phyloP scores from a whole-genome alignment of 2,797 vertebrate species.

The Smutsia gigantea region DNA sequence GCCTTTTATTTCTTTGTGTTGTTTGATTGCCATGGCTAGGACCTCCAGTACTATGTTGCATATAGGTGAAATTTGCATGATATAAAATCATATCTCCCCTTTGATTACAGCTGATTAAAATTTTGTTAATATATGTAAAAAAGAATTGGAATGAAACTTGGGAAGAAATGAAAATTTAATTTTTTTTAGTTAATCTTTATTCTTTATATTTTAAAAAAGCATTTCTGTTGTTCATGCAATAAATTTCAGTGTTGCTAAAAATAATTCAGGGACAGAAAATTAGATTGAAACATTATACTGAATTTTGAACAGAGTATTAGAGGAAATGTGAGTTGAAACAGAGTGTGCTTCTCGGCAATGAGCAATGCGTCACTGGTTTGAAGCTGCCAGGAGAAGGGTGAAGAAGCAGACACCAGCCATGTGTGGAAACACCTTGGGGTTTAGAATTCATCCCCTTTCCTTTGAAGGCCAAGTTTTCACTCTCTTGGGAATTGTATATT shows the following conservation, averaged over 20 bases:
- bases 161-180: neutral
- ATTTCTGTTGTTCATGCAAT: neutral
- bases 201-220: neutral
- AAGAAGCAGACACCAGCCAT: neutral
- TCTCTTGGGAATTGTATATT: conserved; percentile 29
- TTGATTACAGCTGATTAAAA: neutral
- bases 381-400: neutral
- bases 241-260: neutral
- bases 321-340: neutral
- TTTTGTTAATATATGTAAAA: neutral
- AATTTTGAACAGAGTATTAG: neutral
- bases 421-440: neutral
- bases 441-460: neutral
- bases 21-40: too few species aligned
- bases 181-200: neutral
- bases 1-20: too few species aligned
- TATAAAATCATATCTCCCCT: neutral
- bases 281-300: neutral
- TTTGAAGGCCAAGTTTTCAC: conserved; percentile 4
- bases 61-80: neutral
- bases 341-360: neutral
- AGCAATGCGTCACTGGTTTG: neutral
- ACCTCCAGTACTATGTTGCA: too few species aligned
- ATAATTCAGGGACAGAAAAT: conserved; percentile 33
- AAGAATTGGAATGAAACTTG: neutral